Percentiles rank a stretch among this genome's conserved stretches.
Evolutionary conservation across 2,113 vertebrate genomes (phyloP).

Genomic region (Sakesphorus luctuosus): DNA sequence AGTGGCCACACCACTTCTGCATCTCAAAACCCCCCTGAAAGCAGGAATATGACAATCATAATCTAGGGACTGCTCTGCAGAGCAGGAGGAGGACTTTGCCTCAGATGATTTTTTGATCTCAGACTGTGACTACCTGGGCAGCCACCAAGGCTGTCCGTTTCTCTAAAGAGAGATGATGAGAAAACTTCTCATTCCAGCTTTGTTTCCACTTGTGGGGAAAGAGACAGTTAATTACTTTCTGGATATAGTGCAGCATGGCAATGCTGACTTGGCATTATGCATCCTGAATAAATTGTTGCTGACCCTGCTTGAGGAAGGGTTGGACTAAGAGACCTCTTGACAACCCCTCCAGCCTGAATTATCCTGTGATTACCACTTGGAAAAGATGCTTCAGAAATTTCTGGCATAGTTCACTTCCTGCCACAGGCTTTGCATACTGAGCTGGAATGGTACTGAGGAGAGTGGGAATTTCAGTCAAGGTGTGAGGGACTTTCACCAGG

Average conservation of each 20-base stretch:
- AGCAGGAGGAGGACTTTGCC: not conserved
- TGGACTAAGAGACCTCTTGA: not conserved
- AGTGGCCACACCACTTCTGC: not conserved
- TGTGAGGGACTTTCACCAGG: not conserved
- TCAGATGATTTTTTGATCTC: not conserved
- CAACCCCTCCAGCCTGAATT: not conserved
- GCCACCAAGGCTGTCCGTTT: rapidly evolving
- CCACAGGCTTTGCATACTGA: not conserved
- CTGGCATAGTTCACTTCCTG: not conserved
- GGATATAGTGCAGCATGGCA: not conserved
- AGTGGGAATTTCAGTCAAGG: not conserved
- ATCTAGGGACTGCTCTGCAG: not conserved
- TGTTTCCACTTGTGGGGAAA: not conserved
- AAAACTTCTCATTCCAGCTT: not conserved
- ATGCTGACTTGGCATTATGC: not conserved
- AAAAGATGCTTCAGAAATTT: not conserved
- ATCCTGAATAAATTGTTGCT: not conserved
- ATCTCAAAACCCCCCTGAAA: not conserved
- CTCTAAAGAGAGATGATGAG: not conserved
- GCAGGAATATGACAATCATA: not conserved
- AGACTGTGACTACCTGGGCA: not conserved
- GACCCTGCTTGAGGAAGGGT: not conserved
- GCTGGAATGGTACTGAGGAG: not conserved
- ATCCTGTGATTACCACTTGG: not conserved
- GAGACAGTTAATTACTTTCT: not conserved